phyloP scores from a whole-genome alignment of 1,140 invertebrate species.

The Periplaneta americana region DNA sequence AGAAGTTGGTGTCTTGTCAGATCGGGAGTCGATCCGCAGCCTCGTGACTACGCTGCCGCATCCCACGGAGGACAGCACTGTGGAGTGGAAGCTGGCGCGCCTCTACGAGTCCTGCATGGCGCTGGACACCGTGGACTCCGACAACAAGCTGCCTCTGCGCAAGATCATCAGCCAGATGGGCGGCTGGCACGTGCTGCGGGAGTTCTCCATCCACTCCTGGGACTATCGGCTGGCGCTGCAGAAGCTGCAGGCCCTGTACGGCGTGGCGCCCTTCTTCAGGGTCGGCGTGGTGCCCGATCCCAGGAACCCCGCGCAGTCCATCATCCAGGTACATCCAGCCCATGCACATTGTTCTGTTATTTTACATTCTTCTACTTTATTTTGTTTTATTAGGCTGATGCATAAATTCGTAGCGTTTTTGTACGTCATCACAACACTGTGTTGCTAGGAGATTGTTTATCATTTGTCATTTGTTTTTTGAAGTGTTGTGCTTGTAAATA shows the following conservation, averaged over 20 bases:
- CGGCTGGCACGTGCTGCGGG: constrained; percentile 44
- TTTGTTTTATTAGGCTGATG: too few species aligned
- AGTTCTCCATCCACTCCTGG: constrained; percentile 41
- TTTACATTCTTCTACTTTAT: not conserved
- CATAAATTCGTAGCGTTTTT: too few species aligned
- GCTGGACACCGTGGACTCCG: constrained; percentile 36
- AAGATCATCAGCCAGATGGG: constrained; percentile 37
- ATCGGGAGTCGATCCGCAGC: constrained; percentile 26
- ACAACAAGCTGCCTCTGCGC: constrained; percentile 32
- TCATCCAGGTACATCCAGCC: constrained; percentile 38
- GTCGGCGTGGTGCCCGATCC: constrained; percentile 45
- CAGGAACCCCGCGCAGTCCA: constrained; percentile 33
- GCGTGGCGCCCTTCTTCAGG: constrained; percentile 44
- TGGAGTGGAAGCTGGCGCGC: constrained; percentile 39
- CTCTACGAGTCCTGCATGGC: constrained; percentile 42
- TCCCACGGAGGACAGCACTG: constrained; percentile 28
- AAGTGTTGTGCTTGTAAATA: too few species aligned
- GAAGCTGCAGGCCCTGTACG: constrained; percentile 39
- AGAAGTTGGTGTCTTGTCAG: not conserved
- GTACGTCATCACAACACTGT: too few species aligned
- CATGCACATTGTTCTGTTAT: constrained; percentile 2
- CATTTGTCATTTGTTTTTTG: too few species aligned
- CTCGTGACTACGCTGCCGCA: constrained; percentile 34
- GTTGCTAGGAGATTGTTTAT: too few species aligned
- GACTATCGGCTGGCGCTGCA: constrained; percentile 36